Evolutionary conservation across 2,888 invertebrate species (phyloP).

Genomic region (Cephonodes hylas): DNA sequence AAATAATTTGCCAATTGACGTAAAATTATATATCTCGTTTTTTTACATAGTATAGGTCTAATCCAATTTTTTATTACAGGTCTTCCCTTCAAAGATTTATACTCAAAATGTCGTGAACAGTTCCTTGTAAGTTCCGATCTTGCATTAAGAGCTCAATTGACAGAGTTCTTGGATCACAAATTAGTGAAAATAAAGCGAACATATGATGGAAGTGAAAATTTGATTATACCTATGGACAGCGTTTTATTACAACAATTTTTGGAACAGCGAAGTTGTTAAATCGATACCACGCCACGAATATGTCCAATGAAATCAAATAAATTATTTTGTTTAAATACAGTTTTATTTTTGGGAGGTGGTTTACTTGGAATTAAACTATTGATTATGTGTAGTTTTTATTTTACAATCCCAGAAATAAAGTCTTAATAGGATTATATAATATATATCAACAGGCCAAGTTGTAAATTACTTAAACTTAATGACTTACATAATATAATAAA

Average conservation of each 20-base stretch:
- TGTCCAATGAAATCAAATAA: not conserved
- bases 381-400: slow-evolving; percentile 73
- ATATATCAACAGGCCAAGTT: slow-evolving; percentile 81
- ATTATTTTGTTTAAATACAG: not conserved
- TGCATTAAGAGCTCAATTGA: slow-evolving; percentile 93
- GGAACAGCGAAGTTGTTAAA: slow-evolving; percentile 77
- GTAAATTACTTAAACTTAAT: slow-evolving; percentile 82
- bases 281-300: not conserved
- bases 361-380: slow-evolving; percentile 44
- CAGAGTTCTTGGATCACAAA: slow-evolving; percentile 97
- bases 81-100: slow-evolving; percentile 93
- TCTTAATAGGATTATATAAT: slow-evolving; percentile 80
- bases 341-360: not conserved
- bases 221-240: slow-evolving; percentile 89
- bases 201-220: slow-evolving; percentile 90
- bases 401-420: slow-evolving; percentile 81
- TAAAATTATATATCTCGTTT: not conserved
- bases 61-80: slow-evolving; percentile 77
- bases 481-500: slow-evolving; percentile 81
- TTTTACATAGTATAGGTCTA: not conserved
- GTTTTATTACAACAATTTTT: slow-evolving; percentile 88
- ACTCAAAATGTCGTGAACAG: slow-evolving; percentile 90
- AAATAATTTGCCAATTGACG: too few species aligned
- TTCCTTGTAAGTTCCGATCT: slow-evolving; percentile 96
- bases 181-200: slow-evolving; percentile 90